Evolutionary conservation across 1,140 invertebrate species (phyloP), one percentile per base, ranked within the genome.

Genomic region (Doryteuthis pealeii): DNA sequence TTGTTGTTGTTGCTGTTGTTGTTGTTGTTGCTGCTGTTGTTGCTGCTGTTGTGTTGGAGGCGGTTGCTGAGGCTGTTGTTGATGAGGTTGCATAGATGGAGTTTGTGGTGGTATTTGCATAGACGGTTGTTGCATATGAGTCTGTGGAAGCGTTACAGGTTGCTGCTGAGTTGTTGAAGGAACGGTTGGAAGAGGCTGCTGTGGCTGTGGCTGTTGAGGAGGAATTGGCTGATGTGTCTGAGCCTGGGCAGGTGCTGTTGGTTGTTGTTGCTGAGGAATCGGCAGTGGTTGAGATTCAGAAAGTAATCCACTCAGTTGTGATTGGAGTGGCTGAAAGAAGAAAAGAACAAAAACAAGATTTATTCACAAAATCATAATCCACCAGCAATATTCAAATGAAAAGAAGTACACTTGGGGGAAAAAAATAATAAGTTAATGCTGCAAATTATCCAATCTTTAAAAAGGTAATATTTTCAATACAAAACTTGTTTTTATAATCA

Each of bases 121-220:
- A 70, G 43, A 66, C 32, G 49, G 14, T 43, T 74, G 73, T 49
- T 79, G 78, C 65, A 71, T 89, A 54, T 80, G 73, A 58, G 77
- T 73, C 71, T 82, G 84, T 74, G 80, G 76, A 70, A 81, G 77
- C 18, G 76, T 80, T 70, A 76, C 77, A 74, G 85, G 14, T 74
- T 31, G 68, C 69, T 74, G 66, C 30, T 65, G 66, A 70, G 12
- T 49, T 32, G 69, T 33, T 68, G 66, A 76, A 18, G 66, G 71
- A 69, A 72, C 71, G 54, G 70, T 67, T 72, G 68, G 45, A 65
- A 75, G 35, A n/a, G 66, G 65, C 30, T 66, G 65, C 30, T 66
- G 71, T 33, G 28, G n/a, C 22, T 62, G 58, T 30, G 22, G 58
- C 58, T 62, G 58, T 62, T 26, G 58, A 30, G 66, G 12, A 49